A percentile compares a stretch with the other conserved stretches of the same genome.
These are phyloP conservation scores for Rhabdornis inornatus DNA, from an alignment of 2,113 vertebrate species.

Conservation along the genomic window DNA sequence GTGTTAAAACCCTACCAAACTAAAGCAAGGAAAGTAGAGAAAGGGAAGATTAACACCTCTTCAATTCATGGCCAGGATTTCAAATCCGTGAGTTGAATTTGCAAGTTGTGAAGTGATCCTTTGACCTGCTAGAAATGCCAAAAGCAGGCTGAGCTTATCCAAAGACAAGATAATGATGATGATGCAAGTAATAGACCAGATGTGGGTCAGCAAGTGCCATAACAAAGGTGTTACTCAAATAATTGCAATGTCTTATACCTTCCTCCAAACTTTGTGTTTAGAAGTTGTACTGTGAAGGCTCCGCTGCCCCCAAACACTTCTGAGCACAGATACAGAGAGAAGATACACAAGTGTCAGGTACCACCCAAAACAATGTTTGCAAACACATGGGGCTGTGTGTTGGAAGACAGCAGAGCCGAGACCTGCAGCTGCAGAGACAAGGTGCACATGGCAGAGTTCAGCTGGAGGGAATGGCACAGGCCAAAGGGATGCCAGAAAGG, in stretches of 20 bases:
- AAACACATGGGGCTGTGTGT: rapidly evolving
- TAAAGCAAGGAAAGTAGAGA: neutral
- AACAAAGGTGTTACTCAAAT: neutral
- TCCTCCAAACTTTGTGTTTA: neutral
- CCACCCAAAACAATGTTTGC: neutral
- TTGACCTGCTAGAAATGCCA: neutral
- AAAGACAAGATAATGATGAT: neutral
- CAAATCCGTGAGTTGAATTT: neutral
- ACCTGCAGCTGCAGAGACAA: neutral
- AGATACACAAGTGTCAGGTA: neutral
- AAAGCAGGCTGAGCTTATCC: neutral
- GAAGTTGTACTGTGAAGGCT: neutral
- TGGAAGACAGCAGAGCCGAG: rapidly evolving
- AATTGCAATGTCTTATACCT: neutral
- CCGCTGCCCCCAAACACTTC: rapidly evolving
- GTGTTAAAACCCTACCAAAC: neutral
- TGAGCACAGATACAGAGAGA: neutral
- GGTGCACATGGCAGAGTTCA: neutral
- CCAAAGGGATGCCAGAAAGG: neutral
- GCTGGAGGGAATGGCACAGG: too few relatives aligned
- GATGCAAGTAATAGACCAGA: neutral
- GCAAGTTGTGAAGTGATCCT: neutral
- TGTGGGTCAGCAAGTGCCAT: neutral
- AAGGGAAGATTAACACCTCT: neutral
- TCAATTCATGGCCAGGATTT: neutral